phyloP scores from a whole-genome alignment of 2,113 vertebrate species.

The Zosterops borbonicus region DNA sequence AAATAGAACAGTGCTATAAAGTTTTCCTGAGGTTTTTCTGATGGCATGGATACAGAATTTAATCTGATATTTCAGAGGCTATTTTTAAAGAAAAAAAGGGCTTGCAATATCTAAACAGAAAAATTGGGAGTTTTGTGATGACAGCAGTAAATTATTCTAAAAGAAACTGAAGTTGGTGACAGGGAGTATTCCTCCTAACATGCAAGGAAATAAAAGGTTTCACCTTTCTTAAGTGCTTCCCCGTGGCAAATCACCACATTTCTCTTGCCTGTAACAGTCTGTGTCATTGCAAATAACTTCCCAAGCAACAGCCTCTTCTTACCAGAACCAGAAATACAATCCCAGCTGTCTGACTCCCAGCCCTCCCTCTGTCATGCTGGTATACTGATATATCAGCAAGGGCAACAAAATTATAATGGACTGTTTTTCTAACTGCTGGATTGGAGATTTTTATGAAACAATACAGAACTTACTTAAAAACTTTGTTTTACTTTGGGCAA shows the following conservation, averaged over 20 bases:
- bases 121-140: neutral
- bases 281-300: neutral
- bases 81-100: neutral
- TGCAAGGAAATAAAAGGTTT: neutral
- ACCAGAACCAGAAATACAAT: neutral
- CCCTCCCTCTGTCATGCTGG: neutral
- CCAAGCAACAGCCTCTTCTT: neutral
- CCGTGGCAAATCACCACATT: neutral
- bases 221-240: neutral
- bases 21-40: neutral
- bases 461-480: neutral
- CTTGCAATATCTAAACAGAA: neutral
- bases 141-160: neutral
- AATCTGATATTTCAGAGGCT: slow-evolving; percentile 15
- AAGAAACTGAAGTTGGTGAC: neutral
- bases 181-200: neutral
- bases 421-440: neutral
- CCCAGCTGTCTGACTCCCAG: neutral
- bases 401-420: neutral
- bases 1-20: neutral
- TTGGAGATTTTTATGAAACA: neutral
- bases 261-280: neutral
- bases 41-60: neutral
- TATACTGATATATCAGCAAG: neutral
- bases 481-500: neutral